A percentile compares a stretch with the other conserved stretches of the same genome.
These are phyloP conservation scores for Eulemur albifrons DNA, from an alignment of 2,797 vertebrate genomes.

Conservation along the genomic window DNA sequence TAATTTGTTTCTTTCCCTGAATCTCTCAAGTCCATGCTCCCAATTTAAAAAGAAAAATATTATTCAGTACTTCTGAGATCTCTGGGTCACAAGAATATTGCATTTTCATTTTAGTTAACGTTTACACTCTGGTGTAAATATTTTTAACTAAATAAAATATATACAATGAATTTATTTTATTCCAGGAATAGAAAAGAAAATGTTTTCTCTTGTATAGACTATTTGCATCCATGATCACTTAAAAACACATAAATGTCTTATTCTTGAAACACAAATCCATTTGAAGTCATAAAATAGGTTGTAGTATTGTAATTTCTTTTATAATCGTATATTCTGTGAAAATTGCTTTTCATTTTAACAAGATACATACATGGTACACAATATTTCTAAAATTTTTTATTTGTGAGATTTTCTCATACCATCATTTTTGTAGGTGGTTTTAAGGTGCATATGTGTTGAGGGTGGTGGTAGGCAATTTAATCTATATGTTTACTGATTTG, in stretches of 20 bases:
- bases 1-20: slow-evolving; percentile 75
- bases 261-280: not conserved
- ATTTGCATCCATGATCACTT: not conserved
- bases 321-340: not conserved
- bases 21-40: slow-evolving; percentile 56
- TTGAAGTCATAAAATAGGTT: not conserved
- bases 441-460: not conserved
- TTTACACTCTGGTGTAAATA: not conserved
- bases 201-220: not conserved
- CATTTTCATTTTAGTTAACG: not conserved
- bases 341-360: not conserved
- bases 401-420: not conserved
- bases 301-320: not conserved
- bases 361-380: not conserved
- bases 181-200: not conserved
- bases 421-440: not conserved
- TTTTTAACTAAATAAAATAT: not conserved
- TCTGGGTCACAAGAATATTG: not conserved
- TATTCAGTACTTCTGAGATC: not conserved
- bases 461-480: not conserved
- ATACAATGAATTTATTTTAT: not conserved
- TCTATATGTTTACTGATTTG: not conserved
- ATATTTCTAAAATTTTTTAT: not conserved
- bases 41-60: slow-evolving; percentile 17
- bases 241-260: not conserved